These are phyloP conservation scores for Drosophila kuntzei DNA, from an alignment of 2,888 invertebrate genomes.

Conservation along the genomic window DNA sequence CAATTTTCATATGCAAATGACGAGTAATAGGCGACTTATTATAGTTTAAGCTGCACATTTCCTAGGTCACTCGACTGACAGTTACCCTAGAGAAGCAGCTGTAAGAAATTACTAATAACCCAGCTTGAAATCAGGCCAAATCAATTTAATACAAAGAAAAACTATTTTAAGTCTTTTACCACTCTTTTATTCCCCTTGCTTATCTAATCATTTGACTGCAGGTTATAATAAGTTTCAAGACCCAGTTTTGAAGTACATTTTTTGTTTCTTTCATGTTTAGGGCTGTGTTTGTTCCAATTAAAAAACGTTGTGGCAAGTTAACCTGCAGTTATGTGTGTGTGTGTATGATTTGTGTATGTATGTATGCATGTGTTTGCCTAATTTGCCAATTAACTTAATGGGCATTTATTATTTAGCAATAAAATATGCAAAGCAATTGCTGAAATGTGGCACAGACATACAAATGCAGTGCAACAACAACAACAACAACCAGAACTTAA, in stretches of 20 bases:
- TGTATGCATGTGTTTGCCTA: conserved; percentile 65
- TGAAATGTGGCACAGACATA: conserved; percentile 73
- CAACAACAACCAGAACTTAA: conserved; percentile 52
- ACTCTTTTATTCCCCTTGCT: background rate
- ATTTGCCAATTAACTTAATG: conserved; percentile 83
- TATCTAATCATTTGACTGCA: background rate
- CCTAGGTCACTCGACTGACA: background rate
- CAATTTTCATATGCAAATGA: conserved; percentile 65
- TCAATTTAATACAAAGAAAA: background rate
- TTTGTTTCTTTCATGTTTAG: conserved; percentile 19
- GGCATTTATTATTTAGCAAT: conserved; percentile 83
- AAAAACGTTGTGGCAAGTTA: conserved; percentile 58
- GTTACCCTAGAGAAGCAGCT: conserved; percentile 13
- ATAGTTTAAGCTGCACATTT: conserved; percentile 50
- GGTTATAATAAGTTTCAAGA: conserved; percentile 12
- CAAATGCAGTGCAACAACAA: conserved; percentile 19
- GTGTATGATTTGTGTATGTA: conserved; percentile 21
- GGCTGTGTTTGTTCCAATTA: conserved; percentile 61
- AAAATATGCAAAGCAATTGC: conserved; percentile 82
- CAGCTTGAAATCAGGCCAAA: background rate
- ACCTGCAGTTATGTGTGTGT: conserved; percentile 32
- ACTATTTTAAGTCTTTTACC: background rate
- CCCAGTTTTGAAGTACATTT: conserved; percentile 12
- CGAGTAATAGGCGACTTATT: conserved; percentile 60
- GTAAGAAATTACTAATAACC: background rate